Base-by-base conservation (phyloP, 2,113 vertebrate species). In the Prunella himalayana region DNA sequence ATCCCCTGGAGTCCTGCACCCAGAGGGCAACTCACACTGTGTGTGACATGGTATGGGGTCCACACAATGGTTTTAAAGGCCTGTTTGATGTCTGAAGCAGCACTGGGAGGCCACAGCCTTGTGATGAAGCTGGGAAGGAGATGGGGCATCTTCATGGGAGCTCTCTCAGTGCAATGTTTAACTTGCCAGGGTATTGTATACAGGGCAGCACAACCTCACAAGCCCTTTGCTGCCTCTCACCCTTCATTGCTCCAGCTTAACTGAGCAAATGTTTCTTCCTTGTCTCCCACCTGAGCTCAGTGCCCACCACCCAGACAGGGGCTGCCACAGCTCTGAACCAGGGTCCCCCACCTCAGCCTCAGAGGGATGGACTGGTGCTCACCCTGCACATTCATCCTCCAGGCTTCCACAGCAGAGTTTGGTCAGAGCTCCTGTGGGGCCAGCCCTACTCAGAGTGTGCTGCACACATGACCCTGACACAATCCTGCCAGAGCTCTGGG, bases 331-430 rank as follows among this genome's bases (percentile, higher is more conserved):
- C 57, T 78, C n/a, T 66, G 50, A 91, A 51, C 6, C 54, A 50
- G 49, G 16, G 68, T 66, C 15, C 56, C 49, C 7, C 27, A 27
- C 31, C 49, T 82, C 53, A 80, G 5, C 28, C 63, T 59, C 77
- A 35, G 45, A 47, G 31, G 35, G 15, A 50, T 10, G 33, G 35
- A 5, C 42, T 71, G 39, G 33, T 64, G 31, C 49, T 85, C 61
- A 30, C 22, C 31, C 35, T 60, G 44, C 35, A 49, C 3, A 0
- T 60, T 61, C 37, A 33, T 11, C 23, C 45, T 45, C 2, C 2
- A 31, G 21, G 42, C 31, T 71, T 19, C 33, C 24, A 24, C 1
- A 3, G 31, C 0, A 0, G 22, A 1, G 0, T 71, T 73, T 75
- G 45, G 9, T 39, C 47, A 78, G 65, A 88, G 51, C 44, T 60